phyloP scores from a whole-genome alignment of 2,888 invertebrate genomes.

The Nebria brevicollis region DNA sequence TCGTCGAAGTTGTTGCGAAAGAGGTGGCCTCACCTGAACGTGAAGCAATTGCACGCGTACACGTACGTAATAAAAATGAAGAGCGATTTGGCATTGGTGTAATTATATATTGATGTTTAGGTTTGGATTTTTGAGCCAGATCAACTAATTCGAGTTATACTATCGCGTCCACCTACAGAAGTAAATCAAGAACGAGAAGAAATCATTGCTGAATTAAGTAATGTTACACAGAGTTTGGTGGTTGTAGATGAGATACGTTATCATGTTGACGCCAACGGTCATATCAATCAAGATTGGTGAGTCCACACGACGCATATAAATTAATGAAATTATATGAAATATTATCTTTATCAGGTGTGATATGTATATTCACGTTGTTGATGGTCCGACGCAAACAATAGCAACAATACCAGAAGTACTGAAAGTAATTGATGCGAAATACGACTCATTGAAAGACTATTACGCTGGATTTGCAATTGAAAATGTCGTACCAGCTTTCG shows the following conservation, averaged over 20 bases:
- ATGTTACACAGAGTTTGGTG: constrained; percentile 80
- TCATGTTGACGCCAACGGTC: constrained; percentile 73
- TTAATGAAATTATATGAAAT: neutral
- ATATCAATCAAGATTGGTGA: constrained; percentile 76
- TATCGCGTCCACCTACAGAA: constrained; percentile 83
- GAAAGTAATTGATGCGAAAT: constrained; percentile 84
- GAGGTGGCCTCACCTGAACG: constrained; percentile 83
- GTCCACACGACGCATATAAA: constrained; percentile 47
- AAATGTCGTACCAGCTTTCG: constrained; percentile 77
- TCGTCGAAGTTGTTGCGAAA: constrained; percentile 83
- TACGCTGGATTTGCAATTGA: constrained; percentile 79
- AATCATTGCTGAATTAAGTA: constrained; percentile 77
- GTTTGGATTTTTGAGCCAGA: constrained; percentile 91
- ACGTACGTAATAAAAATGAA: constrained; percentile 68
- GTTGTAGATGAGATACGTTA: constrained; percentile 83
- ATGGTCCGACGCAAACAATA: constrained; percentile 77
- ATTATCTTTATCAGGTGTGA: constrained; percentile 74
- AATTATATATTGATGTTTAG: constrained; percentile 62
- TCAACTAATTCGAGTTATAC: constrained; percentile 83
- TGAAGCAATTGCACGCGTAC: constrained; percentile 79
- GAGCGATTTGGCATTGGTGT: neutral
- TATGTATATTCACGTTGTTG: constrained; percentile 85
- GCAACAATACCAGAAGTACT: constrained; percentile 81
- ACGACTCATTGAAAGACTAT: constrained; percentile 84
- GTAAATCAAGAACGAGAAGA: constrained; percentile 77